These are phyloP conservation scores for Sorex maritimensis DNA, from an alignment of 2,797 vertebrate species.

Conservation along the genomic window DNA sequence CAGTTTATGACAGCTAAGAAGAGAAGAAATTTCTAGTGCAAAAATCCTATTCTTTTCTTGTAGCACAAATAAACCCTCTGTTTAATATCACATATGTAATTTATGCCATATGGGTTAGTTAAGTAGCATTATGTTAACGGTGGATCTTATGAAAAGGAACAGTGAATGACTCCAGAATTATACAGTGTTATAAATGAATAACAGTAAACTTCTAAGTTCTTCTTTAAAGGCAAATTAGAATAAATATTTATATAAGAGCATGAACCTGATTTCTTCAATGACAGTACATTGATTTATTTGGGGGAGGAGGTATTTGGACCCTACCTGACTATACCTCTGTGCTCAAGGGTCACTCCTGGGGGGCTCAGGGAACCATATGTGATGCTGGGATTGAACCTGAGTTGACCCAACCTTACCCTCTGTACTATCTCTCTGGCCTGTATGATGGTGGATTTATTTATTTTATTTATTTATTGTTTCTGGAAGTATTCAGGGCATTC, in stretches of 20 bases:
- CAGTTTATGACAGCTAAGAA: constrained; percentile 34
- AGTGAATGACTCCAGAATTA: neutral
- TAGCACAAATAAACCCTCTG: constrained; percentile 50
- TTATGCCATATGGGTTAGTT: constrained; percentile 52
- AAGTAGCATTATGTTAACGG: constrained; percentile 57
- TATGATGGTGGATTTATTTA: too few species aligned
- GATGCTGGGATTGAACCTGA: too few species aligned
- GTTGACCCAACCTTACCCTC: too few species aligned
- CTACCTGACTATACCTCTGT: too few species aligned
- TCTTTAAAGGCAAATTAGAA: constrained; percentile 37
- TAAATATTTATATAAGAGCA: constrained; percentile 6
- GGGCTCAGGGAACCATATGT: too few species aligned
- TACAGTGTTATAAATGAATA: constrained; percentile 18
- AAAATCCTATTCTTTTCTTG: constrained; percentile 32
- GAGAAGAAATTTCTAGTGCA: constrained; percentile 52
- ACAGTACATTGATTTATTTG: neutral
- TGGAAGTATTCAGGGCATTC: too few species aligned
- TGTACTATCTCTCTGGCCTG: too few species aligned
- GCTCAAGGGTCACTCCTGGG: too few species aligned
- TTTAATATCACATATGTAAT: constrained; percentile 41
- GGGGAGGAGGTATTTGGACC: too few species aligned
- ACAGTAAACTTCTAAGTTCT: constrained; percentile 3
- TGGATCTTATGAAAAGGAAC: constrained; percentile 37
- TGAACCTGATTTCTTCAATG: constrained; percentile 1
- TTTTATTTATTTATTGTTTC: too few species aligned